These are phyloP conservation scores for Xylota segnis DNA, from an alignment of 2,888 invertebrate species.

Conservation along the genomic window DNA sequence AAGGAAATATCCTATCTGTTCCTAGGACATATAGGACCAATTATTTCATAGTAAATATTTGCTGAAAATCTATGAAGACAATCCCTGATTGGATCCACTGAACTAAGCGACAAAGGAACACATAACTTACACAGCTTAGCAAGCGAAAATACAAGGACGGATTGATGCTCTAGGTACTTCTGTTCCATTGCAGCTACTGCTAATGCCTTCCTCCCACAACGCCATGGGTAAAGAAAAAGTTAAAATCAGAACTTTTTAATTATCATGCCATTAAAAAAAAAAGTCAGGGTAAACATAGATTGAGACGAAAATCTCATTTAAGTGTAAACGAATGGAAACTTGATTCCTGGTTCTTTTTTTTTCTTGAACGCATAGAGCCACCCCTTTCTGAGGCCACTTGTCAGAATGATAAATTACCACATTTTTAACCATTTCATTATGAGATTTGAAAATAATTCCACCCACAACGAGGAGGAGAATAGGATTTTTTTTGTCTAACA, in stretches of 20 bases:
- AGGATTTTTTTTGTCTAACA: not conserved
- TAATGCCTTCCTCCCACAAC: not conserved
- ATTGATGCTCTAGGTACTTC: not conserved
- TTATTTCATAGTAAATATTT: too few species aligned
- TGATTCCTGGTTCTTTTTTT: not conserved
- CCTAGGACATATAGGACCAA: too few species aligned
- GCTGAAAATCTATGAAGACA: not conserved
- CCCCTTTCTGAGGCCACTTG: conserved; percentile 3
- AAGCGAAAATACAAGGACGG: not conserved
- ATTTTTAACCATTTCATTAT: conserved; percentile 41
- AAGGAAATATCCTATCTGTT: too few species aligned
- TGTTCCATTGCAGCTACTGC: not conserved
- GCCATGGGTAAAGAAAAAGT: conserved; percentile 20
- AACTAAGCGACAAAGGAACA: not conserved
- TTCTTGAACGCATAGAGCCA: not conserved
- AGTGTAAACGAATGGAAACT: conserved; percentile 15
- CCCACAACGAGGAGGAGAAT: not conserved
- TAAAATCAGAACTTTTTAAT: conserved; percentile 38
- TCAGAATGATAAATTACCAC: conserved; percentile 35
- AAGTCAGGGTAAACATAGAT: not conserved
- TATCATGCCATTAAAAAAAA: conserved; percentile 5
- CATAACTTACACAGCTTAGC: not conserved
- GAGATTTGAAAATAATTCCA: conserved; percentile 25
- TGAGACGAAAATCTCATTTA: conserved; percentile 22
- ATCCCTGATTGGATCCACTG: not conserved